Evolutionary conservation across 2,113 vertebrate species (phyloP), one percentile per base, ranked within the genome.

Genomic region (Brienomyrus longianalis): DNA sequence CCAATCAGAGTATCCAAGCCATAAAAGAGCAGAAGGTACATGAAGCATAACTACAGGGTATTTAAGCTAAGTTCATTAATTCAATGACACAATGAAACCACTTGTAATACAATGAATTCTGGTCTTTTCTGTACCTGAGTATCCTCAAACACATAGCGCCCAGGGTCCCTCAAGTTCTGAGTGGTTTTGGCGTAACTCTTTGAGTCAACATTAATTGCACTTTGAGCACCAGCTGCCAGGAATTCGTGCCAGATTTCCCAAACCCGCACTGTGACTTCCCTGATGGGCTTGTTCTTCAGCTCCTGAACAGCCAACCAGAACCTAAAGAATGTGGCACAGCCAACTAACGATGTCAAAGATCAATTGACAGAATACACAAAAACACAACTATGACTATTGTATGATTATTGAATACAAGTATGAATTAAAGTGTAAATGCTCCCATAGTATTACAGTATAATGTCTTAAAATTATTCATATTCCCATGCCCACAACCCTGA

Each of bases 221-320:
- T 99, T 90, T 98, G 97, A 7, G 98, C 98, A 90, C 98, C 98
- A 0, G 98, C 96, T 90, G 98, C 98, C 94, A 99, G 94, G 92
- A 99, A 99, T 92, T 99, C 98, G 93, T 97, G 97, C 98, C 98
- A 99, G 93, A 99, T 99, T 95, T 99, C 98, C 91, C 99, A 97
- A 66, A 99, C 98, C 0, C 97, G 95, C 31, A 95, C 95, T 59
- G 98, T 97, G 87, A 99, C 98, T 94, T 99, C 98, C 91, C 96
- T 95, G 87, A 99, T 97, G 0, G 98, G 97, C 77, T 97, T 98
- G 91, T 97, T 98, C 95, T 99, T 99, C 92, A 99, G 90, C 91
- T 98, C 98, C 93, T 99, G 98, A 91, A 99, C 98, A 0, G 98
- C 97, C 93, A 99, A 92, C 98, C 98, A 99, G 95, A 99, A 99